These are phyloP conservation scores for Brachionus plicatilis DNA, from an alignment of 1,140 invertebrate species.

Conservation along the genomic window DNA sequence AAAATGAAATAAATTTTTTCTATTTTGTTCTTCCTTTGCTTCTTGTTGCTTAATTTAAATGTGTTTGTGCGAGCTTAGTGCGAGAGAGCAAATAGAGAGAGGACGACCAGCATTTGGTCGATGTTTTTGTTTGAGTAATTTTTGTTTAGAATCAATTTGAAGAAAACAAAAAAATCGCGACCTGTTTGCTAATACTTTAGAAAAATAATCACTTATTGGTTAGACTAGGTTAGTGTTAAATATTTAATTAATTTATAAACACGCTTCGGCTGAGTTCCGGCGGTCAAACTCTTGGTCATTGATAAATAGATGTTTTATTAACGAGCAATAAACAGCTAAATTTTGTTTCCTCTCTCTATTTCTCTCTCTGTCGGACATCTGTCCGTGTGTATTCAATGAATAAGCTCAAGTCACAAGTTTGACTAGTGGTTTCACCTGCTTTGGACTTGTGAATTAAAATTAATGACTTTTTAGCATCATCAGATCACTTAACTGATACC, in stretches of 20 bases:
- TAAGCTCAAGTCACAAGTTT: not conserved
- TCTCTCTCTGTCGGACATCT: not conserved
- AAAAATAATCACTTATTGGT: not conserved
- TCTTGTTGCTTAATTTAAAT: no score
- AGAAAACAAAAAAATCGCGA: not conserved
- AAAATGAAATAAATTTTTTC: no score
- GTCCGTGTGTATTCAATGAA: not conserved
- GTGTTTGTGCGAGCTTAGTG: no score
- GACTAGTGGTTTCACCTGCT: not conserved
- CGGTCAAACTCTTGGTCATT: not conserved
- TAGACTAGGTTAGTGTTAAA: not conserved
- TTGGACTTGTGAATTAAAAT: not conserved
- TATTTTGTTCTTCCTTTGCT: no score
- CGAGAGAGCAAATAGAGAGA: not conserved
- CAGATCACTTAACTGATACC: not conserved
- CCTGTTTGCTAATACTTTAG: conserved; percentile 11
- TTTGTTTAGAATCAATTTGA: not conserved
- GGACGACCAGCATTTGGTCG: not conserved
- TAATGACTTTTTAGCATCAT: not conserved
- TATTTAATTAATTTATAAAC: conserved; percentile 26
- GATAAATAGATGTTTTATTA: not conserved
- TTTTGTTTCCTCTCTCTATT: not conserved
- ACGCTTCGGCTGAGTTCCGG: not conserved
- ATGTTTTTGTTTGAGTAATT: not conserved
- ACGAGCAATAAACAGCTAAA: not conserved